A percentile compares a stretch with the other conserved stretches of the same genome.
phyloP scores from a whole-genome alignment of 2,797 vertebrate species.

The Danio aesculapii region DNA sequence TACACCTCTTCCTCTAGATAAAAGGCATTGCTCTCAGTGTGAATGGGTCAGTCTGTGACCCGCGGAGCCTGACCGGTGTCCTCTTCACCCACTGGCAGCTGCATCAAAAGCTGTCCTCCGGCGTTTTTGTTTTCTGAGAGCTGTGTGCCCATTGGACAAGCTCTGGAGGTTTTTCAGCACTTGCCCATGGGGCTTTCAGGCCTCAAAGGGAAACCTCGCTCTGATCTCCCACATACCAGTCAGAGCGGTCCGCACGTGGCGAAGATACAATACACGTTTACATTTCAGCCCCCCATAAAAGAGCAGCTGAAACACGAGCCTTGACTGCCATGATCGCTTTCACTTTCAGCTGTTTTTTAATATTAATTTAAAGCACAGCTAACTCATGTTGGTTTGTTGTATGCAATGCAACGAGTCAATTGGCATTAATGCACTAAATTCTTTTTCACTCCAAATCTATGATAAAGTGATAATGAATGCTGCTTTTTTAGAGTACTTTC shows the following conservation, averaged over 20 bases:
- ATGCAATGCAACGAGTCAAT: neutral
- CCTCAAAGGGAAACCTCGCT: conserved; percentile 38
- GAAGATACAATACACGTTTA: conserved; percentile 29
- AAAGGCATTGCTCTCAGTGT: conserved; percentile 47
- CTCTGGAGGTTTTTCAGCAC: conserved; percentile 44
- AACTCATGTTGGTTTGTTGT: neutral
- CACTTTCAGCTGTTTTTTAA: neutral
- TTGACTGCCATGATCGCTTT: conserved; percentile 1
- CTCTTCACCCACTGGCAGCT: conserved; percentile 42
- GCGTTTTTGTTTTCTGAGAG: conserved; percentile 51
- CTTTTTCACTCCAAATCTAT: neutral
- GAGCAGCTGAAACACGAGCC: conserved; percentile 11
- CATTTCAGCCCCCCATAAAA: conserved; percentile 12
- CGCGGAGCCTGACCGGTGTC: conserved; percentile 44
- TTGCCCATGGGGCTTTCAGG: conserved; percentile 23
- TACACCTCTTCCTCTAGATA: conserved; percentile 47
- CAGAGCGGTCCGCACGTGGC: conserved; percentile 28
- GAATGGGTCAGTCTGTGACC: conserved; percentile 53
- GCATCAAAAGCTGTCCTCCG: conserved; percentile 43
- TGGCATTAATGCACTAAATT: neutral
- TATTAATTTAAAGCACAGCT: neutral
- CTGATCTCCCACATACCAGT: conserved; percentile 40
- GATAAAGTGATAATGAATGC: neutral
- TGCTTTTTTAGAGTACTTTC: neutral
- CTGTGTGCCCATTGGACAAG: conserved; percentile 50